These are phyloP conservation scores for Sitobion miscanthi DNA, from an alignment of 1,140 invertebrate species.

Conservation along the genomic window DNA sequence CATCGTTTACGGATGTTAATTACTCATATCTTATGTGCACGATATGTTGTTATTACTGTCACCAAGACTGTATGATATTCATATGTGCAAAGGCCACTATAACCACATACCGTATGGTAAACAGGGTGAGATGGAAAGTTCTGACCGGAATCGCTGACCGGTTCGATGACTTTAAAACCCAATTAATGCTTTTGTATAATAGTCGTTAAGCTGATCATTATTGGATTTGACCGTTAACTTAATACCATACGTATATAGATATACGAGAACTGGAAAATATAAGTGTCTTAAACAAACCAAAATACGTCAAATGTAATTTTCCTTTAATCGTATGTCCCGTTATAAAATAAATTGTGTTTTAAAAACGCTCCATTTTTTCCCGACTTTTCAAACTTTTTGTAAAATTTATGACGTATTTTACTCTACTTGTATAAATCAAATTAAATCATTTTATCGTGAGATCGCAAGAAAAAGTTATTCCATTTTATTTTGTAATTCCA, in stretches of 20 bases:
- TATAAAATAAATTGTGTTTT: background rate
- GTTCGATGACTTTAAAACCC: background rate
- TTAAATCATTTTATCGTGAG: background rate
- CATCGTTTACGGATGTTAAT: background rate
- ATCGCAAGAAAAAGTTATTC: background rate
- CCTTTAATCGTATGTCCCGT: background rate
- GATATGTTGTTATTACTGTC: background rate
- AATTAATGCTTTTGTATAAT: background rate
- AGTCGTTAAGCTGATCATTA: background rate
- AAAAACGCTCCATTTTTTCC: background rate
- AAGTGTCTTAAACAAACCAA: background rate
- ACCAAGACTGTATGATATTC: background rate
- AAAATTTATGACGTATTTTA: background rate
- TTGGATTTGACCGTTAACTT: background rate
- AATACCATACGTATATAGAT: background rate
- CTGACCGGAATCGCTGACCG: background rate
- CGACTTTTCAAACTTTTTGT: background rate
- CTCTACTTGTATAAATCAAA: background rate
- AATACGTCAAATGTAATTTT: background rate
- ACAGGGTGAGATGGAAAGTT: background rate
- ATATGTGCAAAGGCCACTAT: background rate
- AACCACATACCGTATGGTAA: background rate
- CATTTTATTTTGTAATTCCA: background rate
- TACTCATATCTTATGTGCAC: background rate
- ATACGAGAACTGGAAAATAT: background rate